These are phyloP conservation scores for Campoplex nolae DNA, from an alignment of 2,888 invertebrate genomes.

Conservation along the genomic window DNA sequence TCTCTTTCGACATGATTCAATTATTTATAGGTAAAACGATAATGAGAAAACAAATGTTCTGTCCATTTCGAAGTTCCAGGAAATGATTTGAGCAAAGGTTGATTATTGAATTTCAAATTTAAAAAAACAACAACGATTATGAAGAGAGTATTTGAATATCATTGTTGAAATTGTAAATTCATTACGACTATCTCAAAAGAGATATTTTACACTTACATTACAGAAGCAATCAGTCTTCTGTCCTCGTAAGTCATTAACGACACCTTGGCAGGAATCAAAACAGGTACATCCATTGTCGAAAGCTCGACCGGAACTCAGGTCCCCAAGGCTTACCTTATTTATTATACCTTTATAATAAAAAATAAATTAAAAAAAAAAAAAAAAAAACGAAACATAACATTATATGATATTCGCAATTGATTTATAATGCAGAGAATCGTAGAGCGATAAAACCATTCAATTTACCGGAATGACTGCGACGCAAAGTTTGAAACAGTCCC, in stretches of 20 bases:
- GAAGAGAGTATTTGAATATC: neutral
- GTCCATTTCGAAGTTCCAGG: neutral
- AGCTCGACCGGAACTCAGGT: conserved; percentile 96
- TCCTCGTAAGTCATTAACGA: conserved; percentile 91
- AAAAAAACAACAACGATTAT: neutral
- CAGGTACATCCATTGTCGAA: conserved; percentile 98
- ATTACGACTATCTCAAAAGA: neutral
- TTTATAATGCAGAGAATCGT: neutral
- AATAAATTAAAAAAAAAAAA: neutral
- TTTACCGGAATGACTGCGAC: conserved; percentile 84
- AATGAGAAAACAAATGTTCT: neutral
- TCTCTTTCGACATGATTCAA: neutral
- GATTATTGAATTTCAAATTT: neutral
- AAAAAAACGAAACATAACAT: neutral
- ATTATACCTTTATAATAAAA: conserved; percentile 78
- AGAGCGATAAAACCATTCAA: neutral
- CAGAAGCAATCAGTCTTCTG: conserved; percentile 92
- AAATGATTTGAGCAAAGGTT: neutral
- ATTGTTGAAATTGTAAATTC: neutral
- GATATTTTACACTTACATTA: conserved; percentile 85
- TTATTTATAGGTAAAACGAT: neutral
- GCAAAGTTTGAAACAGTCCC: conserved; percentile 87
- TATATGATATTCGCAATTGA: neutral
- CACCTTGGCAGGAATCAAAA: conserved; percentile 93
- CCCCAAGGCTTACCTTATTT: conserved; percentile 91